Conservation (phyloP, 2,888 invertebrate genomes). For the Drosophila mercatorum region DNA sequence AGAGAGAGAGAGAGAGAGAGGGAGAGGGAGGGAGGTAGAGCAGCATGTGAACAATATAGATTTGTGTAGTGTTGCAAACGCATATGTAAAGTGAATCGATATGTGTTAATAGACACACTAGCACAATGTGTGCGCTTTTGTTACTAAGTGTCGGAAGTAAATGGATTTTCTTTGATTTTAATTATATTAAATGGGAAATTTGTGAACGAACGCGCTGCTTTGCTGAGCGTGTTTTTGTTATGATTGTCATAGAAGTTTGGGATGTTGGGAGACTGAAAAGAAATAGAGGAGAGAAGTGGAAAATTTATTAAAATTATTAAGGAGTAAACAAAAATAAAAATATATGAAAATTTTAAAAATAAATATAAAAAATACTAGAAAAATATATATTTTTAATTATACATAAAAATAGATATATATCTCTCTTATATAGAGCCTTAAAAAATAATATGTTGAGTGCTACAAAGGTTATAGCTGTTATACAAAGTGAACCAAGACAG, state of each 20-base stretch:
- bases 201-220: not conserved
- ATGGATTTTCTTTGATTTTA: constrained; percentile 28
- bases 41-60: constrained; percentile 1
- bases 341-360: not conserved
- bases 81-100: constrained; percentile 49
- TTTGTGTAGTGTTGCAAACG: constrained; percentile 34
- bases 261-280: not conserved
- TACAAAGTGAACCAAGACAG: not conserved
- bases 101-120: constrained; percentile 39
- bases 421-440: no score
- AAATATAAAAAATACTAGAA: not conserved
- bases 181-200: constrained; percentile 13
- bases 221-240: constrained; percentile 2
- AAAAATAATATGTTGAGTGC: no score
- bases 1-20: not conserved
- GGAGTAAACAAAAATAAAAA: not conserved
- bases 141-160: constrained; percentile 21
- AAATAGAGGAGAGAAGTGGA: not conserved
- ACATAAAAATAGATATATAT: no score
- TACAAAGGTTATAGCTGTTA: not conserved
- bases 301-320: not conserved
- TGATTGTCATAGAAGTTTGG: not conserved
- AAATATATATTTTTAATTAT: no score
- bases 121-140: constrained; percentile 14
- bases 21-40: not conserved